Evolutionary conservation across 2,797 vertebrate species (phyloP), one percentile per base, ranked within the genome.

Genomic region (Arctocebus calabarensis): DNA sequence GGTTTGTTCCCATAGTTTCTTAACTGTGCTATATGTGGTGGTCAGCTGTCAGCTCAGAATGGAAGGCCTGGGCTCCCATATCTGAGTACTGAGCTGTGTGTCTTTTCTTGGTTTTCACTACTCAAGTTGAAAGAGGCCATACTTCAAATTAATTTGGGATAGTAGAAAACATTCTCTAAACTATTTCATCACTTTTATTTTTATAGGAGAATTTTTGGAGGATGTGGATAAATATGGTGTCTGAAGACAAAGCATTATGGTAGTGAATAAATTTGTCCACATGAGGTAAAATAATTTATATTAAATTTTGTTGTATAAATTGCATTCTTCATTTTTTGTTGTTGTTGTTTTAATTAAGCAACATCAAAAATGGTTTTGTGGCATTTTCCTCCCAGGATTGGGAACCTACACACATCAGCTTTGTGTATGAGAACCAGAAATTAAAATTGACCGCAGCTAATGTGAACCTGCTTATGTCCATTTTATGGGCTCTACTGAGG

Each of bases 361-460:
- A 96, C 88, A 81, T 79, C 82, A 75, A 87, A 96, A 95, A 96
- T 93, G 88, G 57, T 81, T 95, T 93, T 95, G 94, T 96, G 95
- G 94, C 81, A 94, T 96, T 97, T 97, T 88, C 45, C 94, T 97
- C 96, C 83, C 73, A 94, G 43, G 62, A 90, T n/a, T 90, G 93
- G 85, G 77, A 94, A 94, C 91, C 90, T 96, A 92, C 66, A 97
- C 55, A 85, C 93, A 96, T 84, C 90, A 97, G 89, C 62, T 97
- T 95, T 96, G 84, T 93, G 88, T 94, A 94, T 97, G 97, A 97
- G 97, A 97, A 97, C 94, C 82, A 96, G 91, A 95, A 96, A 97
- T 97, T 96, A 97, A 95, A 96, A 96, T 70, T 96, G 91, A 97
- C 96, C 97, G 94, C 96, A 97, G 75, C 79, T 97, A 97, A 97